Evolutionary conservation across 2,888 invertebrate species (phyloP).

Genomic region (Dilophus febrilis): DNA sequence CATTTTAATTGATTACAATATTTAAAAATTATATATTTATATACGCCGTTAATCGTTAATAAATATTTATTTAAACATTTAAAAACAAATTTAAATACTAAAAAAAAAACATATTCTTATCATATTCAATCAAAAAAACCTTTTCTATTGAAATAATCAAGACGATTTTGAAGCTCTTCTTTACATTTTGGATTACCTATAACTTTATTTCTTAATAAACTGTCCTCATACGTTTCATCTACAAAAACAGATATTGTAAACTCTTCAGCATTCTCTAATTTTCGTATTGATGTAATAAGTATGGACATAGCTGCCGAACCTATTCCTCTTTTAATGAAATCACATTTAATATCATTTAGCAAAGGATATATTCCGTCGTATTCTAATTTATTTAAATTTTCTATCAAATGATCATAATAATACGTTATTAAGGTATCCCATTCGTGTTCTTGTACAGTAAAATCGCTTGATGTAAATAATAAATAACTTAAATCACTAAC

Average conservation of each 20-base stretch:
- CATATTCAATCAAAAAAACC: not conserved
- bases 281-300: not conserved
- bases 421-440: conserved; percentile 1
- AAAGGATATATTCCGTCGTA: conserved; percentile 2
- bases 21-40: too few species aligned
- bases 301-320: not conserved
- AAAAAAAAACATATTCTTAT: too few species aligned
- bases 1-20: too few species aligned
- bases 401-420: conserved; percentile 2
- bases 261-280: not conserved
- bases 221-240: not conserved
- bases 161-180: not conserved
- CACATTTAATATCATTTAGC: conserved; percentile 1
- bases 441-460: conserved; percentile 2
- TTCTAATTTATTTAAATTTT: conserved; percentile 1
- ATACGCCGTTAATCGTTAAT: too few species aligned
- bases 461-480: conserved; percentile 2
- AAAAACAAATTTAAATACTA: too few species aligned
- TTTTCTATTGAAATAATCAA: conserved; percentile 5
- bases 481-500: conserved; percentile 5
- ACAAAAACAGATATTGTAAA: not conserved
- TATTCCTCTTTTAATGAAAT: conserved; percentile 3
- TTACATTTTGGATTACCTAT: conserved; percentile 1
- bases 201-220: not conserved
- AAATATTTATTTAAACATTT: too few species aligned